Percentiles rank a stretch among this genome's conserved stretches.
Conservation (phyloP, 2,113 vertebrate species). For the Mobula birostris region DNA sequence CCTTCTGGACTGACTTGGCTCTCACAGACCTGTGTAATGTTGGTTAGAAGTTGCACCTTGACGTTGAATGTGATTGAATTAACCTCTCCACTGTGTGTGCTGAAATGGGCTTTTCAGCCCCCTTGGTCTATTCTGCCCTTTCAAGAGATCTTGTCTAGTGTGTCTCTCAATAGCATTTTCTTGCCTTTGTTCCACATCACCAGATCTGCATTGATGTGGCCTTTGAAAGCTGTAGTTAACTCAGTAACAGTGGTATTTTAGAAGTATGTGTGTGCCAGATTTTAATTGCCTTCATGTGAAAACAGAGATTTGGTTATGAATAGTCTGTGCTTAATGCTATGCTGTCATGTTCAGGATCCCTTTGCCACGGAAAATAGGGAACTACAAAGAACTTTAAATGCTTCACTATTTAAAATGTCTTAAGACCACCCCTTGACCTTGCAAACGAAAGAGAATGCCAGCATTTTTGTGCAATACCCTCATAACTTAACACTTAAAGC, state of each 20-base stretch:
- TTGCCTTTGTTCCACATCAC: neutral
- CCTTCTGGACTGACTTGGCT: neutral
- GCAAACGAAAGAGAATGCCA: neutral
- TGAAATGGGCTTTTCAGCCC: neutral
- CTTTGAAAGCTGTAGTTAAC: neutral
- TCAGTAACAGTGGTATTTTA: neutral
- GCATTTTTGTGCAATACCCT: neutral
- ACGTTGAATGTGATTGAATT: neutral
- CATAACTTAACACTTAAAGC: neutral
- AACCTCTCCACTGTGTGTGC: neutral
- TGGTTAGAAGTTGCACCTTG: neutral
- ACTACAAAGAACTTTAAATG: too few species aligned
- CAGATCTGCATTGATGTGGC: too few species aligned
- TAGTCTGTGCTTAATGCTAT: neutral
- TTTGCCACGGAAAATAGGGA: too few species aligned
- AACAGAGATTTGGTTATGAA: neutral
- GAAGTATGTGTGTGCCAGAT: neutral
- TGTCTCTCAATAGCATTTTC: neutral
- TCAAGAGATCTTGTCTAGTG: neutral
- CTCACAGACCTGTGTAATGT: neutral
- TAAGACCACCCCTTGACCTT: neutral
- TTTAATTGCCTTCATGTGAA: neutral
- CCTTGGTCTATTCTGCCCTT: neutral
- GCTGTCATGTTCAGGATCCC: neutral
- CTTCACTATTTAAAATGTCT: neutral